phyloP scores from a whole-genome alignment of 2,113 vertebrate species.

The Rostratula benghalensis region DNA sequence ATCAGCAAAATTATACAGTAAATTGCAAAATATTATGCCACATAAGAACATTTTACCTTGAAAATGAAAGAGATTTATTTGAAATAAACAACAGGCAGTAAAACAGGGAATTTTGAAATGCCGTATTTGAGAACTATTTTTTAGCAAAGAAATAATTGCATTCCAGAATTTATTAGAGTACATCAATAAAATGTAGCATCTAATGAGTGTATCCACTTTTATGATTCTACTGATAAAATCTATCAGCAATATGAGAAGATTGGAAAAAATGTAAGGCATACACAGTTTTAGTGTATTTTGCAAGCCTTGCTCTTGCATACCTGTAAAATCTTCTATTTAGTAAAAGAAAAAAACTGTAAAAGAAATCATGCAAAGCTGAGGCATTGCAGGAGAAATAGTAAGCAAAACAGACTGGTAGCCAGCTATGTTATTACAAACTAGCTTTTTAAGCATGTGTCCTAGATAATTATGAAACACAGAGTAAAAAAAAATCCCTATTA shows the following conservation, averaged over 20 bases:
- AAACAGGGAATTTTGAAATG: not conserved
- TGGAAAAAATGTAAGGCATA: not conserved
- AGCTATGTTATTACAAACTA: not conserved
- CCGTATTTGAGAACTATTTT: not conserved
- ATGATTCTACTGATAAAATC: not conserved
- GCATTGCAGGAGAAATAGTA: not conserved
- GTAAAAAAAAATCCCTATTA: not conserved
- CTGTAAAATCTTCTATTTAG: not conserved
- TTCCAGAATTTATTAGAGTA: constrained; percentile 26
- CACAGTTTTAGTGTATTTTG: not conserved
- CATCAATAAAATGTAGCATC: not conserved
- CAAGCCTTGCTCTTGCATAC: not conserved
- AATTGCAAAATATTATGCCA: not conserved
- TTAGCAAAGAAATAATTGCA: not conserved
- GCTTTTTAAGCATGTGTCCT: not conserved
- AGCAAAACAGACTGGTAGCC: not conserved
- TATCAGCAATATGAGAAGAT: not conserved
- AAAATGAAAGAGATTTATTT: not conserved
- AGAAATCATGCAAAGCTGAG: not conserved
- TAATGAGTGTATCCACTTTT: constrained; percentile 28
- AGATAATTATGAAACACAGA: not conserved
- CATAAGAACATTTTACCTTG: not conserved
- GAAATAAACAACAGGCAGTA: not conserved
- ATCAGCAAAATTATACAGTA: not conserved
- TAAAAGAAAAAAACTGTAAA: not conserved